These are phyloP conservation scores for Riparia riparia DNA, from an alignment of 2,113 vertebrate species.

Conservation along the genomic window DNA sequence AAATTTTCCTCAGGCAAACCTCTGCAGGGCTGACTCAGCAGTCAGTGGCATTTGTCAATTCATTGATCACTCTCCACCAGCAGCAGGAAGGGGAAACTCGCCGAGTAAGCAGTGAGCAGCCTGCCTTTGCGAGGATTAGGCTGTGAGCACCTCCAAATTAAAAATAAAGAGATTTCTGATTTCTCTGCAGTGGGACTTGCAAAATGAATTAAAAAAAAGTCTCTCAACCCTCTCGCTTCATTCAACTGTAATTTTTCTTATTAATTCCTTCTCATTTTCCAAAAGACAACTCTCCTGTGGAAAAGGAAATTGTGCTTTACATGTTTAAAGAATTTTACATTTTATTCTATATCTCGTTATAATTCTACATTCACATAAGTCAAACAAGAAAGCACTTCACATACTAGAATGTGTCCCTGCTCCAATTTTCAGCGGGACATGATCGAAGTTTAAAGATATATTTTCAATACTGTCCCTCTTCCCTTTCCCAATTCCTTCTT, in stretches of 20 bases:
- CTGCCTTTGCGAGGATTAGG: not conserved
- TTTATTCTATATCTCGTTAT: constrained; percentile 34
- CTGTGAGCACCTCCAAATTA: constrained; percentile 46
- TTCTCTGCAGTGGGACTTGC: constrained; percentile 44
- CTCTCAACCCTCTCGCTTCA: constrained; percentile 17
- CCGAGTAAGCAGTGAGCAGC: constrained; percentile 38
- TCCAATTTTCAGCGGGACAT: not conserved
- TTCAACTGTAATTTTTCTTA: constrained; percentile 39
- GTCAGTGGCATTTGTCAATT: constrained; percentile 64
- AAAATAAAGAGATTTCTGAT: constrained; percentile 33
- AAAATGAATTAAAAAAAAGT: constrained; percentile 14
- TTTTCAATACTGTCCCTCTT: not conserved
- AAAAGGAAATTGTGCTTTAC: constrained; percentile 34
- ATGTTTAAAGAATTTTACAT: constrained; percentile 36
- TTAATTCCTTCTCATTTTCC: constrained; percentile 44
- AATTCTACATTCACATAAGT: not conserved
- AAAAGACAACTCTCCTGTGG: constrained; percentile 10
- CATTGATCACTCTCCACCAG: constrained; percentile 50
- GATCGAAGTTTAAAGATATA: not conserved
- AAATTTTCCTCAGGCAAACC: constrained; percentile 13
- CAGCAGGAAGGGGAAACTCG: not conserved
- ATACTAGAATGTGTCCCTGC: not conserved
- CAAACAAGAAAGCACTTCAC: not conserved
- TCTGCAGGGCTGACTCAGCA: constrained; percentile 60
- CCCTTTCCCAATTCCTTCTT: not conserved